Evolutionary conservation across 2,113 vertebrate species (phyloP).

Genomic region (Muntiacus muntjak): DNA sequence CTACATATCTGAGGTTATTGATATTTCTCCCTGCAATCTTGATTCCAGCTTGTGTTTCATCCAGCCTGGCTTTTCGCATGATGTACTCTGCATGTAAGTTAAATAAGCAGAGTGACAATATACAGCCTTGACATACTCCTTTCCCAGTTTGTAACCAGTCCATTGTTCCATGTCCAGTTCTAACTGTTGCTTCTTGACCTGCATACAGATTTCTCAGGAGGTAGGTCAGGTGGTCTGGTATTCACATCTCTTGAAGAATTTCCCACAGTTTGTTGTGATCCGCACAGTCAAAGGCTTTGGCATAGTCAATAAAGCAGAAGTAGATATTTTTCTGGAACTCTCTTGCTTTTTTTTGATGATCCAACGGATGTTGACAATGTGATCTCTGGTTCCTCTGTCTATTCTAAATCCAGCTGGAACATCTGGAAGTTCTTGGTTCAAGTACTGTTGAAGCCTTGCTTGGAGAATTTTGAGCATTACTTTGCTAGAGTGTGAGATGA

Average conservation of each 20-base stretch:
- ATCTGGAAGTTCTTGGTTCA: not conserved
- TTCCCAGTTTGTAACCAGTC: not conserved
- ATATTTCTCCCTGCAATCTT: not conserved
- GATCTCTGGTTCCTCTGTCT: not conserved
- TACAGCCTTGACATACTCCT: not conserved
- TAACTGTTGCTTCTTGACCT: not conserved
- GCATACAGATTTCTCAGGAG: not conserved
- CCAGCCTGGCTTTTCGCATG: not conserved
- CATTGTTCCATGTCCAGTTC: not conserved
- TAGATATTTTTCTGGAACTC: not conserved
- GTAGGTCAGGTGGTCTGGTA: not conserved
- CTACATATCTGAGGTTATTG: not conserved
- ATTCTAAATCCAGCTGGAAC: not conserved
- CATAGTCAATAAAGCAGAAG: not conserved
- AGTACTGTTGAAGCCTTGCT: not conserved
- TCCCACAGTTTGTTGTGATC: not conserved
- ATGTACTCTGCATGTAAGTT: not conserved
- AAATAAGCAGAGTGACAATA: not conserved
- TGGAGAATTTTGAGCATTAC: not conserved
- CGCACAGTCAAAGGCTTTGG: not conserved
- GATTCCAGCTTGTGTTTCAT: not conserved
- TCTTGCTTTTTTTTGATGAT: not conserved
- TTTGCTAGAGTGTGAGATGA: not conserved
- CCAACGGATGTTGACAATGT: not conserved
- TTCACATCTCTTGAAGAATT: not conserved